phyloP scores from a whole-genome alignment of 2,113 vertebrate species.

The Lycaon pictus region DNA sequence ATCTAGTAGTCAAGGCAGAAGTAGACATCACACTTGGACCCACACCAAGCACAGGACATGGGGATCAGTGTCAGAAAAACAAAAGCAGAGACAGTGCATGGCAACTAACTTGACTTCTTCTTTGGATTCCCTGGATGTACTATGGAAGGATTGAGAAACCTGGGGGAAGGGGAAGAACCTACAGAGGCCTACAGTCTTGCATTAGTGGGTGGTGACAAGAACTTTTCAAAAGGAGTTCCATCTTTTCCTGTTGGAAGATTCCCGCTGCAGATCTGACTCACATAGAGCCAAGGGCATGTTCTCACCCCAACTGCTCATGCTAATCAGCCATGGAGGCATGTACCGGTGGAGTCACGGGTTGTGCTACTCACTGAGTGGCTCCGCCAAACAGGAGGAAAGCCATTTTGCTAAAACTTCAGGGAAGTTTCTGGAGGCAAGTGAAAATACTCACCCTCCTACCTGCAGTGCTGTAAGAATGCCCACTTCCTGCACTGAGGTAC shows the following conservation, averaged over 20 bases:
- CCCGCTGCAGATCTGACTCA: background rate
- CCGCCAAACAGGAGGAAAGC: background rate
- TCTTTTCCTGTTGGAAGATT: background rate
- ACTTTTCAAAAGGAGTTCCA: background rate
- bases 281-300: background rate
- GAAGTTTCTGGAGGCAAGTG: background rate
- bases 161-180: background rate
- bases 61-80: background rate
- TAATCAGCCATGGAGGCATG: background rate
- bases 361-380: background rate
- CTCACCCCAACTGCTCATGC: background rate
- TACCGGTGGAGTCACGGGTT: fast-evolving
- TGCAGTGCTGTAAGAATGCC: background rate
- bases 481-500: background rate
- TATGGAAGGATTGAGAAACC: background rate
- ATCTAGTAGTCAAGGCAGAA: background rate
- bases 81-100: background rate
- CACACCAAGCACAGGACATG: background rate
- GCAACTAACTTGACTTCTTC: background rate
- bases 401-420: background rate
- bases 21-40: background rate
- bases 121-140: background rate
- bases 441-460: background rate
- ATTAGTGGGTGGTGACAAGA: background rate
- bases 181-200: background rate